These are phyloP conservation scores for Engystomops pustulosus DNA, from an alignment of 2,113 vertebrate genomes.

Conservation along the genomic window DNA sequence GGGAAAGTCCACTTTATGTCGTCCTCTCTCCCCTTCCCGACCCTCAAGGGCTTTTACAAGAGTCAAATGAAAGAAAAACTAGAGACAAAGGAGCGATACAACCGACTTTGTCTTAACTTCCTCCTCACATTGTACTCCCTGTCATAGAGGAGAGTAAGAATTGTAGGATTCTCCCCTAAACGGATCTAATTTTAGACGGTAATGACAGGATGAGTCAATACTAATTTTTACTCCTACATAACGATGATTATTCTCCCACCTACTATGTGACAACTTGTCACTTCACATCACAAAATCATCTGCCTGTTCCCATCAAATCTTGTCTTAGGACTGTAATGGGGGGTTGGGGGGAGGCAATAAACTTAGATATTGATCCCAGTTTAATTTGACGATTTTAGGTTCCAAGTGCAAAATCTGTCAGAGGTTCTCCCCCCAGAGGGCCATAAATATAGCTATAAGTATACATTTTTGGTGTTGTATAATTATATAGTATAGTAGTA, in stretches of 20 bases:
- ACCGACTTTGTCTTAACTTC: background rate
- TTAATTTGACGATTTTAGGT: background rate
- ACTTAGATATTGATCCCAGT: background rate
- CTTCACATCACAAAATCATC: background rate
- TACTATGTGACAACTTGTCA: background rate
- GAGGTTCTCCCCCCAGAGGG: too few species aligned
- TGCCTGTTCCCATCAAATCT: too few species aligned
- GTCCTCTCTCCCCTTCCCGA: too few species aligned
- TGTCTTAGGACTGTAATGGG: background rate
- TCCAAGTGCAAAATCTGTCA: too few species aligned
- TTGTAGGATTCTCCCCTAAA: background rate
- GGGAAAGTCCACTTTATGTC: too few species aligned
- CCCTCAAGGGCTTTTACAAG: too few species aligned
- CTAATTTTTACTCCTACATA: background rate
- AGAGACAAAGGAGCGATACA: background rate
- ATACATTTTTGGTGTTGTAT: too few species aligned
- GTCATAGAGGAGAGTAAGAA: background rate
- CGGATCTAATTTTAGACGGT: background rate
- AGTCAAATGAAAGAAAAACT: too few species aligned
- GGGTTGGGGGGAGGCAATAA: too few species aligned
- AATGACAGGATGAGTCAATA: background rate
- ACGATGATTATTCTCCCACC: background rate
- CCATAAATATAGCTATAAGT: too few species aligned
- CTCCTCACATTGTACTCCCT: background rate
- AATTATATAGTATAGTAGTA: too few species aligned